Evolutionary conservation across 2,113 vertebrate genomes (phyloP).

Genomic region (Dunckerocampus dactyliophorus): DNA sequence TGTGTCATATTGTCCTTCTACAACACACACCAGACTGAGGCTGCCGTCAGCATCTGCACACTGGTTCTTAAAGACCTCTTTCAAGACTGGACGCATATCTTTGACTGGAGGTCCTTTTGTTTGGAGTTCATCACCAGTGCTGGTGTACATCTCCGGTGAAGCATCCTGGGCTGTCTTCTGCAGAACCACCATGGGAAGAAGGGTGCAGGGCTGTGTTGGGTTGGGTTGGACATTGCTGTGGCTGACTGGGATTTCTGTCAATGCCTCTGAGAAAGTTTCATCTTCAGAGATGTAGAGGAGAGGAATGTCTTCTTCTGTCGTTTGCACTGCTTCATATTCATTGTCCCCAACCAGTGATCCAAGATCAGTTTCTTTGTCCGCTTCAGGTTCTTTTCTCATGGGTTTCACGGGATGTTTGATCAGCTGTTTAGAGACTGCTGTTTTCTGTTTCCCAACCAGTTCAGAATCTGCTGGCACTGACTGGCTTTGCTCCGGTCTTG

Average conservation of each 20-base stretch:
- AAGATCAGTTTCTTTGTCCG: slow-evolving; percentile 47
- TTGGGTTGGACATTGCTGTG: slow-evolving; percentile 62
- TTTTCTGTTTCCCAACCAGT: slow-evolving; percentile 5
- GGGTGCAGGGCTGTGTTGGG: slow-evolving; percentile 26
- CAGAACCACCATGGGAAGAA: slow-evolving; percentile 35
- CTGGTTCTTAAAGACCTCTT: slow-evolving; percentile 81
- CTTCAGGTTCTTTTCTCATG: slow-evolving; percentile 42
- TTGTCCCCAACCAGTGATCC: slow-evolving; percentile 67
- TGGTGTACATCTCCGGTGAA: slow-evolving; percentile 45
- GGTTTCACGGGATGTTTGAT: slow-evolving; percentile 52
- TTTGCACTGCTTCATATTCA: slow-evolving; percentile 47
- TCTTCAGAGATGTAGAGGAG: slow-evolving; percentile 87
- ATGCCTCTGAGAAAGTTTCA: slow-evolving; percentile 82
- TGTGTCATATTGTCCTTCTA: slow-evolving; percentile 75
- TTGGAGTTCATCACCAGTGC: slow-evolving; percentile 70
- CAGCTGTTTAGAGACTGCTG: slow-evolving; percentile 4
- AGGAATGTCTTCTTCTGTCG: slow-evolving; percentile 33
- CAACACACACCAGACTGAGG: slow-evolving; percentile 77
- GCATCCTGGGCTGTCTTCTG: slow-evolving; percentile 38
- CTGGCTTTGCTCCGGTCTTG: slow-evolving; percentile 16
- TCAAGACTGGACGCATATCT: slow-evolving; percentile 83
- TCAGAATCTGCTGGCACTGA: slow-evolving; percentile 15
- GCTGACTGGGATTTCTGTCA: slow-evolving; percentile 67
- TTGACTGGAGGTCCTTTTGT: slow-evolving; percentile 80
- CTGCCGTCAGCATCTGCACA: slow-evolving; percentile 72